Conservation (phyloP, 53 echinoderm and acorn worm species). For the Holothuria scabra region DNA sequence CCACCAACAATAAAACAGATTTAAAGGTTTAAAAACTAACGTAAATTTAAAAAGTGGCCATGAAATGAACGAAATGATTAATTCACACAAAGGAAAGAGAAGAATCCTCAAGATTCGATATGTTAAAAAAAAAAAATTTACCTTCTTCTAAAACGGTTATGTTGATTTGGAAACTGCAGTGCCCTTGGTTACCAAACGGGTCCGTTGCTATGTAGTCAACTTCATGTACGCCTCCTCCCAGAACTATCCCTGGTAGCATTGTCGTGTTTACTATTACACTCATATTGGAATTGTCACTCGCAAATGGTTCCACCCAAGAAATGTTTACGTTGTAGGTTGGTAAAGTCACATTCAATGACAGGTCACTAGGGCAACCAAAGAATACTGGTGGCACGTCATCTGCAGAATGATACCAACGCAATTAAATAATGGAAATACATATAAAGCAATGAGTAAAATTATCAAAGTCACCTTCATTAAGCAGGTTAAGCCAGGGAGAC, state of each 20-base stretch:
- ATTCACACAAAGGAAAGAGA: no score
- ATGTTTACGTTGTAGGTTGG: slow-evolving; percentile 41
- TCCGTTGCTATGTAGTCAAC: slow-evolving; percentile 64
- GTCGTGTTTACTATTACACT: slow-evolving; percentile 16
- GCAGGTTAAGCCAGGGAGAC: no score
- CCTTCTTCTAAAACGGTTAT: slow-evolving; percentile 23
- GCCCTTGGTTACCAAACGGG: slow-evolving; percentile 57
- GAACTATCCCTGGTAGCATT: slow-evolving; percentile 56
- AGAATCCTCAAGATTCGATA: no score
- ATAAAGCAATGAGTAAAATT: no score
- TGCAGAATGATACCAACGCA: background rate
- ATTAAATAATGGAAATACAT: no score
- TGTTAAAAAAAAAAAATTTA: no score
- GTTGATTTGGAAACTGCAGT: slow-evolving; percentile 62
- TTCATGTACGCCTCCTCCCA: slow-evolving; percentile 47
- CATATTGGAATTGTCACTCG: slow-evolving; percentile 51
- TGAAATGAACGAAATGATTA: no score
- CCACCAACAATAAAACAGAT: no score
- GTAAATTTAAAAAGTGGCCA: no score
- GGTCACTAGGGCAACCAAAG: slow-evolving; percentile 63
- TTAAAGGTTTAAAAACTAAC: no score
- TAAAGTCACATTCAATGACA: slow-evolving; percentile 29
- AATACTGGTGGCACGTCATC: slow-evolving; percentile 41
- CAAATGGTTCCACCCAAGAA: slow-evolving; percentile 68
- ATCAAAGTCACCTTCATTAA: no score